Conservation (phyloP, 2,888 invertebrate genomes). For the Lissonota sp. region DNA sequence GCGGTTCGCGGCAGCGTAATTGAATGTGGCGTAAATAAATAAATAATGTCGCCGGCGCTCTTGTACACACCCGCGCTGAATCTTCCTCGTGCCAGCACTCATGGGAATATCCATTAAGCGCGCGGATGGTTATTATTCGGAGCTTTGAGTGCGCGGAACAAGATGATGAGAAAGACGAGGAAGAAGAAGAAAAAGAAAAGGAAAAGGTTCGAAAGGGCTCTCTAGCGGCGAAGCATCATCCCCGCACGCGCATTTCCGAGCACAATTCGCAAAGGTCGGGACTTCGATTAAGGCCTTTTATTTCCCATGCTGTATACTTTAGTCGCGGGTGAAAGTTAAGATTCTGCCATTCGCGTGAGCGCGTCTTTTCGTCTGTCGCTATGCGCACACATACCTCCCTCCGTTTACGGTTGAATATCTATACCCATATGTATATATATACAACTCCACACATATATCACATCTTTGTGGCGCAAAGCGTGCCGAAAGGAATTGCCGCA, state of each 20-base stretch:
- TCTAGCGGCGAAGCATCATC: conserved; percentile 49
- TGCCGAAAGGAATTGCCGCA: conserved; percentile 77
- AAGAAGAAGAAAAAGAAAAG: neutral
- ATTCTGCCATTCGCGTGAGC: conserved; percentile 11
- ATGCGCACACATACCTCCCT: neutral
- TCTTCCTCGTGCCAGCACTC: neutral
- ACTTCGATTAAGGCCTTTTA: conserved; percentile 78
- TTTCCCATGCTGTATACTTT: conserved; percentile 56
- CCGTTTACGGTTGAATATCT: neutral
- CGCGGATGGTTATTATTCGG: conserved; percentile 48
- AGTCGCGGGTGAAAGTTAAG: conserved; percentile 64
- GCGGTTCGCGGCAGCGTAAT: conserved; percentile 80
- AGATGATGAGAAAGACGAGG: neutral
- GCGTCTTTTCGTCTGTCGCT: conserved; percentile 32
- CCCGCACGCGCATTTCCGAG: conserved; percentile 1
- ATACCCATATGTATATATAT: neutral
- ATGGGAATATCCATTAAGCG: conserved; percentile 58
- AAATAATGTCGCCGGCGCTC: conserved; percentile 77
- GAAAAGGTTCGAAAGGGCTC: conserved; percentile 21
- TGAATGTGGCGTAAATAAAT: conserved; percentile 83
- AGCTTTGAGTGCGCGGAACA: conserved; percentile 19
- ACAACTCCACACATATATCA: conserved; percentile 25
- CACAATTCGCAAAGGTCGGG: conserved; percentile 76
- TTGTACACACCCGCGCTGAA: conserved; percentile 4
- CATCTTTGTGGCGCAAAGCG: conserved; percentile 55